Evolutionary conservation across 2,113 vertebrate genomes (phyloP).

Genomic region (Ptilorrhoa leucosticta): DNA sequence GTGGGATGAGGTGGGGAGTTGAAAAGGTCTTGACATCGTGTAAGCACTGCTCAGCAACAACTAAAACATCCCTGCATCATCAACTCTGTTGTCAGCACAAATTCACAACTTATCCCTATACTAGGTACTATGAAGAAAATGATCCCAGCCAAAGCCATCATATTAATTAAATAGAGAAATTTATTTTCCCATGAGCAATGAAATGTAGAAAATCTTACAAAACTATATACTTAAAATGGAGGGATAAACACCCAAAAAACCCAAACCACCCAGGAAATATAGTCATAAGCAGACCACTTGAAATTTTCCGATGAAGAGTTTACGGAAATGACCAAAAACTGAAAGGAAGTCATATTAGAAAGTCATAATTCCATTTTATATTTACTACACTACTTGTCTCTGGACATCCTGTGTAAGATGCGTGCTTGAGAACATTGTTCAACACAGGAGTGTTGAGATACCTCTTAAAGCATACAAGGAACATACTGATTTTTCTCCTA

Average conservation of each 20-base stretch:
- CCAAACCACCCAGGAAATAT: not conserved
- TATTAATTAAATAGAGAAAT: not conserved
- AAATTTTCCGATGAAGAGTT: not conserved
- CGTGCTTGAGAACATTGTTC: not conserved
- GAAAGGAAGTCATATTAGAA: not conserved
- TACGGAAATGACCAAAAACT: not conserved
- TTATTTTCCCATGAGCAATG: not conserved
- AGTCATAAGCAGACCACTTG: not conserved
- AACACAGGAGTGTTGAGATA: not conserved
- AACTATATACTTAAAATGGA: too few relatives aligned
- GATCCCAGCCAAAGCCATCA: not conserved
- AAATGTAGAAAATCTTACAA: not conserved
- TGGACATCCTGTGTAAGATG: not conserved
- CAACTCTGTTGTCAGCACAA: not conserved
- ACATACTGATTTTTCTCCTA: not conserved
- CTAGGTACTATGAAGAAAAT: not conserved
- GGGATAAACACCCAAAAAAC: not conserved
- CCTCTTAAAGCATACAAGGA: not conserved
- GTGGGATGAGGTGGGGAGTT: not conserved
- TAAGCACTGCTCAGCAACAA: not conserved
- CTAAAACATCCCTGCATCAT: not conserved
- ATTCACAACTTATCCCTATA: not conserved
- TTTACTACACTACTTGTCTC: not conserved
- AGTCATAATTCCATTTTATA: not conserved
- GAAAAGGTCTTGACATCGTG: not conserved